Base-by-base conservation (phyloP, 1,140 invertebrate species). In the Thaumatotibia leucotreta region DNA sequence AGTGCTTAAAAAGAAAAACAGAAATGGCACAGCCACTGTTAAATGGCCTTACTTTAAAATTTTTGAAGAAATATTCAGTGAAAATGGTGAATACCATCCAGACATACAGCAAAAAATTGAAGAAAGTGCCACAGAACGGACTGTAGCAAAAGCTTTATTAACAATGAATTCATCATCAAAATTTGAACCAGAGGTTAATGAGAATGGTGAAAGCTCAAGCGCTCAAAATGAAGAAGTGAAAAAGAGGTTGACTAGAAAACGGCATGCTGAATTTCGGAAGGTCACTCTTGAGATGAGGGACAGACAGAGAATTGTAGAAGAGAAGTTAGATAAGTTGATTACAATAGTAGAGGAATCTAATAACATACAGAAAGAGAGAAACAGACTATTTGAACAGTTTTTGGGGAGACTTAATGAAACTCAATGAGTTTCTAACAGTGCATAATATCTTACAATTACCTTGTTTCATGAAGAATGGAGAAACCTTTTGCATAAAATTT, bases 301-400 rank as follows among this genome's bases (percentile, higher is more conserved):
- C 52, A 73, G 88, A 24, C 88, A 91, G 64, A 79, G 72, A 62
- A 68, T 77, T 33, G 84, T 91, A 0, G 88, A 91, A 71, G 82
- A 85, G 52, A 91, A 91, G 62, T 76, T 91, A 77, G 88, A 91
- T 81, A 88, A 79, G 23, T 69, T 91, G 69, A 87, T 91, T 61
- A 83, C 79, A 79, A 89, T 89, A 66, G 86, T 91, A 9, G 81
- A 91, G 75, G 86, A 91, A 70, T 91, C 88, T 62, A 91, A 91
- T 62, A 82, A 65, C 65, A 91, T 91, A 64, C 86, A 91, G 68
- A 80, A 74, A 64, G 86, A 91, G 68, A 73, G 88, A 54, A 89
- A 91, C 72, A 81, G 71, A 69, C 50, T 91, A 8, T 91, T 91
- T 74, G 74, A 88, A 69, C 77, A 88, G 62, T 90, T 88, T 68